Percentiles rank a stretch among this genome's conserved stretches.
Evolutionary conservation across 2,888 invertebrate species (phyloP).

Genomic region (Nomada ferruginata): DNA sequence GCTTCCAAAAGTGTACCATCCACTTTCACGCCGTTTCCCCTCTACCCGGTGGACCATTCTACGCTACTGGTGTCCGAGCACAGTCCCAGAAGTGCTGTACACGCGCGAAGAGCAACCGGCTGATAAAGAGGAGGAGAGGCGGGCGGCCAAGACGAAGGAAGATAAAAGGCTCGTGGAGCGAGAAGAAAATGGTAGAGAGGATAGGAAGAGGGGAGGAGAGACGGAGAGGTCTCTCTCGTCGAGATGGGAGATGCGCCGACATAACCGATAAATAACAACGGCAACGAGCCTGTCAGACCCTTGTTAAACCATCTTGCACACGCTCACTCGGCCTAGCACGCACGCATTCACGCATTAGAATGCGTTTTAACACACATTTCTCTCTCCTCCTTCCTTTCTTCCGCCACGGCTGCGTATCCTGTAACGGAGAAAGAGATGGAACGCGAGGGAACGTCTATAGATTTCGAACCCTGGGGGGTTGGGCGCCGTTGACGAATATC

Average conservation of each 20-base stretch:
- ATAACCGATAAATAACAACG: conserved; percentile 84
- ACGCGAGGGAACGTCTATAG: conserved; percentile 48
- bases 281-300: conserved; percentile 84
- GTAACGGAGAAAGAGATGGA: background rate
- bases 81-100: conserved; percentile 58
- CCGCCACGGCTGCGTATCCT: conserved; percentile 8
- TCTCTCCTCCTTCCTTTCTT: conserved; percentile 26
- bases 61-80: conserved; percentile 60
- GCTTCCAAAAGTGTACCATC: background rate
- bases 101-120: conserved; percentile 48
- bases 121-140: conserved; percentile 20
- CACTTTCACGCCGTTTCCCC: conserved; percentile 2
- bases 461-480: conserved; percentile 51
- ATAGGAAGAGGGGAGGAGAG: conserved; percentile 17
- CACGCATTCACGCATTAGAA: conserved; percentile 74
- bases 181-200: conserved; percentile 31
- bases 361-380: conserved; percentile 70
- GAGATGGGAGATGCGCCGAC: conserved; percentile 83
- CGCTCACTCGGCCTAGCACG: conserved; percentile 70
- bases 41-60: conserved; percentile 35
- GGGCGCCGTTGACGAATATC: conserved; percentile 65
- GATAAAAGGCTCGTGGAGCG: background rate
- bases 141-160: background rate
- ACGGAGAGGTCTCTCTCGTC: conserved; percentile 69
- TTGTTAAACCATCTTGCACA: conserved; percentile 81